Evolutionary conservation across 2,797 vertebrate species (phyloP).

Genomic region (Rhinatrema bivittatum): DNA sequence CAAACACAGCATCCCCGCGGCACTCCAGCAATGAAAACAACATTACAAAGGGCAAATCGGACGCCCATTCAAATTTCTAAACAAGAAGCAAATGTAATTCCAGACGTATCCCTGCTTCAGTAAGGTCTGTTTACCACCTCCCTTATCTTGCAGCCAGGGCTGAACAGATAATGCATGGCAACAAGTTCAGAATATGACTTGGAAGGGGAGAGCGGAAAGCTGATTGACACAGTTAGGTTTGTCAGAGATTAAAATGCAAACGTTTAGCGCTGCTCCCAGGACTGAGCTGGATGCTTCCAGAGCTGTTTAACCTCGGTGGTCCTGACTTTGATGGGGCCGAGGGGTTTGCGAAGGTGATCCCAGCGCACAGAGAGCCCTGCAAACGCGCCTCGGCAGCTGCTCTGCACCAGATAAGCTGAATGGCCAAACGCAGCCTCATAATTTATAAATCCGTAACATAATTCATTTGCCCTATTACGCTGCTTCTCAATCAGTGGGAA

Average conservation of each 20-base stretch:
- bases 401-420: too few species aligned
- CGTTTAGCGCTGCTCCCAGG: background rate
- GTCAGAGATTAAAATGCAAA: background rate
- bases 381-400: too few species aligned
- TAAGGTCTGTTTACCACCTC: conserved; percentile 41
- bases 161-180: conserved; percentile 30
- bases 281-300: background rate
- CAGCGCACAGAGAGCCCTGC: too few species aligned
- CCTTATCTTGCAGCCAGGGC: conserved; percentile 40
- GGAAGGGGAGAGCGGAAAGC: conserved; percentile 20
- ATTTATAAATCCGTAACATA: too few species aligned
- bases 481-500: too few species aligned
- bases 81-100: conserved; percentile 27
- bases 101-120: conserved; percentile 19
- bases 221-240: conserved; percentile 1
- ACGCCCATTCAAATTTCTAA: too few species aligned
- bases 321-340: background rate
- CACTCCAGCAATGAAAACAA: too few species aligned
- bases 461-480: too few species aligned
- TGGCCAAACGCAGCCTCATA: too few species aligned
- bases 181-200: conserved; percentile 22
- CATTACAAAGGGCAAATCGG: too few species aligned
- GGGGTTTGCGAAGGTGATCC: too few species aligned
- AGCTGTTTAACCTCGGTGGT: background rate
- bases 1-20: too few species aligned